Conservation (phyloP, 2,113 vertebrate species). For the Phoenicopterus ruber region DNA sequence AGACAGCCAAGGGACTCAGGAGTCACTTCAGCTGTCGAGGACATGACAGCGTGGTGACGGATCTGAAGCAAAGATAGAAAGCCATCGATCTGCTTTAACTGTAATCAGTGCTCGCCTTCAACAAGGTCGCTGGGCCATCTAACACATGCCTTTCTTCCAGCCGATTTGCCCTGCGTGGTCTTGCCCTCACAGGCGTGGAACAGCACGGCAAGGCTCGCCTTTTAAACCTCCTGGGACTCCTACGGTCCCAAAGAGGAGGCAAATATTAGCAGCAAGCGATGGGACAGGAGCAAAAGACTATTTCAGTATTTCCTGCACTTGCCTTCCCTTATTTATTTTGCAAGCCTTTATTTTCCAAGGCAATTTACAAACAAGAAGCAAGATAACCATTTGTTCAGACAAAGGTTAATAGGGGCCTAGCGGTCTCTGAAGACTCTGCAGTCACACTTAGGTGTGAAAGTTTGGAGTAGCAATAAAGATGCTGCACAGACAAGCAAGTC, state of each 20-base stretch:
- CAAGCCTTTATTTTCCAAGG: not conserved
- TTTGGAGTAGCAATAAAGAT: not conserved
- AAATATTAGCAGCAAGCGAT: not conserved
- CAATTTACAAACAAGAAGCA: not conserved
- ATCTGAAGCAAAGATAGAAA: not conserved
- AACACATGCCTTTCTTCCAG: not conserved
- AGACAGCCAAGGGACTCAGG: not conserved
- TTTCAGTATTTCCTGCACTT: not conserved
- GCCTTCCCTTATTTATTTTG: constrained; percentile 7
- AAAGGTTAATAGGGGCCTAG: constrained; percentile 59
- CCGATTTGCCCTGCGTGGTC: not conserved
- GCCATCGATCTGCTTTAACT: constrained; percentile 23
- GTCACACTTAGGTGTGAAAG: constrained; percentile 13
- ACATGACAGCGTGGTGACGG: not conserved
- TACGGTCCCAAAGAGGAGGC: not conserved
- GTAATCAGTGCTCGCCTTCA: not conserved
- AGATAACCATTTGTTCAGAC: constrained; percentile 29
- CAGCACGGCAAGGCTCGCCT: not conserved
- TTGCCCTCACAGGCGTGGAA: not conserved
- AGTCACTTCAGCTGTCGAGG: not conserved
- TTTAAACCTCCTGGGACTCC: not conserved
- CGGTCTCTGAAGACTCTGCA: not conserved
- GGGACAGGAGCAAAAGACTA: not conserved
- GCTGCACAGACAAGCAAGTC: constrained; percentile 8
- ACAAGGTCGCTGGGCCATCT: not conserved